These are phyloP conservation scores for Ochropacha duplaris DNA, from an alignment of 2,888 invertebrate genomes.

Conservation along the genomic window DNA sequence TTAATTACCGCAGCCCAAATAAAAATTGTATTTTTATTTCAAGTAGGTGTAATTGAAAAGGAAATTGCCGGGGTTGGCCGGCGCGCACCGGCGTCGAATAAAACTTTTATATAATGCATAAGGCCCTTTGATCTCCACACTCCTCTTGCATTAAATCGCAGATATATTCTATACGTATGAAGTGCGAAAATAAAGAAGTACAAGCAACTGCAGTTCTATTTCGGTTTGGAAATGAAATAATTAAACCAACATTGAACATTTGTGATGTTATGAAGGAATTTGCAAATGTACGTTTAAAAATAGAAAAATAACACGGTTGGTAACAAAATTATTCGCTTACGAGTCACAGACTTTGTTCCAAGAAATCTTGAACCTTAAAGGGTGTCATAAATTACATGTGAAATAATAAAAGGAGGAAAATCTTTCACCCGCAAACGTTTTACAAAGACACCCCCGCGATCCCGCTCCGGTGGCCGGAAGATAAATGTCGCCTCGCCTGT, in stretches of 20 bases:
- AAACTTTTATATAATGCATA: constrained; percentile 83
- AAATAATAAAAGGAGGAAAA: constrained; percentile 75
- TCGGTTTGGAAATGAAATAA: constrained; percentile 21
- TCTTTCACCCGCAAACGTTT: constrained; percentile 72
- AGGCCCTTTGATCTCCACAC: constrained; percentile 79
- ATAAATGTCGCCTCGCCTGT: constrained; percentile 74
- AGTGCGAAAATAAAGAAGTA: constrained; percentile 38
- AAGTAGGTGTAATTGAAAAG: constrained; percentile 82
- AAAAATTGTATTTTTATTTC: constrained; percentile 82
- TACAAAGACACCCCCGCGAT: constrained; percentile 63
- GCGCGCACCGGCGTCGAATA: constrained; percentile 68
- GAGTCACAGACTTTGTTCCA: constrained; percentile 49
- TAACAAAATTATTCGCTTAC: constrained; percentile 45
- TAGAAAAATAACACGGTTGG: constrained; percentile 25
- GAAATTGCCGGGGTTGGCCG: constrained; percentile 74
- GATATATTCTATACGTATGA: constrained; percentile 56
- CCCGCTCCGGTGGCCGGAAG: constrained; percentile 43
- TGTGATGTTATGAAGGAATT: not conserved
- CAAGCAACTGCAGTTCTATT: constrained; percentile 28
- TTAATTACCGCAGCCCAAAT: constrained; percentile 81
- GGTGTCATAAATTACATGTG: constrained; percentile 74
- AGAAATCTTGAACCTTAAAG: constrained; percentile 51
- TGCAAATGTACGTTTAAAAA: not conserved
- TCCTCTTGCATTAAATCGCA: constrained; percentile 71
- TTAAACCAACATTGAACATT: constrained; percentile 23